Conservation (phyloP, 1,140 invertebrate genomes). For the Drosophila auraria region DNA sequence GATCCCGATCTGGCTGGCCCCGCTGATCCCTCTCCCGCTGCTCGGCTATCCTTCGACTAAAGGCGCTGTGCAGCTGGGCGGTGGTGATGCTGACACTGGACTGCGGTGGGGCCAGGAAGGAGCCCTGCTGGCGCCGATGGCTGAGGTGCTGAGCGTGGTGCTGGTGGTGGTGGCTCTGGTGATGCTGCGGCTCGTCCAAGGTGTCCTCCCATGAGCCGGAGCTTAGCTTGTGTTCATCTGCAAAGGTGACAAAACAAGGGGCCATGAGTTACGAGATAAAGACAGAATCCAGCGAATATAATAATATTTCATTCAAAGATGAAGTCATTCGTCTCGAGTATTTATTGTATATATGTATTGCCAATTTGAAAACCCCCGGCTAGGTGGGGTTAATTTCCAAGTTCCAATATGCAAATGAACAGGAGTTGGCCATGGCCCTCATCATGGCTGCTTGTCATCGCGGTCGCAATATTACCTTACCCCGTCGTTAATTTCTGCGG, state of each 20-base stretch:
- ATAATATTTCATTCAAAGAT: neutral
- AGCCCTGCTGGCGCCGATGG: constrained; percentile 34
- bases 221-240: constrained; percentile 81
- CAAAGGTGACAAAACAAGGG: neutral
- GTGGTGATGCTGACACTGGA: constrained; percentile 69
- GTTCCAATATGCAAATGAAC: constrained; percentile 46
- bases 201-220: constrained; percentile 82
- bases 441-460: constrained; percentile 19
- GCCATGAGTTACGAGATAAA: neutral
- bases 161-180: constrained; percentile 48
- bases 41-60: constrained; percentile 68
- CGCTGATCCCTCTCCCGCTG: constrained; percentile 59
- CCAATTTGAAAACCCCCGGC: constrained; percentile 12
- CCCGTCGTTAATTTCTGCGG: constrained; percentile 17
- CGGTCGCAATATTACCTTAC: neutral
- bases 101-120: constrained; percentile 32
- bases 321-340: constrained; percentile 10
- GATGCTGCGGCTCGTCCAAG: constrained; percentile 55
- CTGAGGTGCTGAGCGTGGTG: constrained; percentile 24
- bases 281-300: neutral
- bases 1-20: constrained; percentile 30
- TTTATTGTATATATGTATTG: constrained; percentile 12
- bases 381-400: constrained; percentile 34
- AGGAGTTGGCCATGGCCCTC: constrained; percentile 56
- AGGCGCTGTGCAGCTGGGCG: constrained; percentile 73